Conservation (phyloP, 1,140 invertebrate species). For the Meloidogyne floridensis region DNA sequence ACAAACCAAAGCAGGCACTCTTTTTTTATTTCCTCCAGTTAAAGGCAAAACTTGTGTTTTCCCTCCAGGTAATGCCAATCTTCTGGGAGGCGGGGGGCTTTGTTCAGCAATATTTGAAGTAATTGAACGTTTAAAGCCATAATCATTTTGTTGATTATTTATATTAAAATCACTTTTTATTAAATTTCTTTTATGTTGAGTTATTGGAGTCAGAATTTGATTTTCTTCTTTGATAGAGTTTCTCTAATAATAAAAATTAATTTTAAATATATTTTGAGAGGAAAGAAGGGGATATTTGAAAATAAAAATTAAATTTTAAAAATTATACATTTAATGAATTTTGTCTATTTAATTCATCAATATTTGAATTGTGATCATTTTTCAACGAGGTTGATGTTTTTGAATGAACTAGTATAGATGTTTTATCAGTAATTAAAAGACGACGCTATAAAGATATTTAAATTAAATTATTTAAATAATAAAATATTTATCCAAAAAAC, state of each 20-base stretch:
- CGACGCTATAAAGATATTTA: background rate
- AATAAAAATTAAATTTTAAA: no score
- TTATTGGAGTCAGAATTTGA: background rate
- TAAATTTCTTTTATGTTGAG: background rate
- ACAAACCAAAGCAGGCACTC: background rate
- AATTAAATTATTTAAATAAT: background rate
- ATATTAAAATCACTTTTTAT: conserved; percentile 10
- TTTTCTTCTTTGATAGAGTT: no score
- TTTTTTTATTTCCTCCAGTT: conserved; percentile 17
- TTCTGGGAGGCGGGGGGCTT: background rate
- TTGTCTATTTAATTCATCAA: background rate
- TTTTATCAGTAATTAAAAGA: background rate
- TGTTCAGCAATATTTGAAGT: conserved; percentile 1
- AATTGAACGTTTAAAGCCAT: background rate
- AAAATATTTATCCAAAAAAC: background rate
- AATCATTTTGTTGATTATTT: background rate
- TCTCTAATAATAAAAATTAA: no score
- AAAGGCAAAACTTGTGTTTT: conserved; percentile 20
- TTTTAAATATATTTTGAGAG: no score
- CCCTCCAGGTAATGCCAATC: conserved; percentile 2
- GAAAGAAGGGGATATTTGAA: no score
- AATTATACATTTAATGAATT: background rate
- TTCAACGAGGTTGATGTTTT: background rate
- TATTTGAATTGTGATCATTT: background rate
- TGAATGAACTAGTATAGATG: background rate